phyloP scores from a whole-genome alignment of 2,888 invertebrate species.

The Drosophila testacea region DNA sequence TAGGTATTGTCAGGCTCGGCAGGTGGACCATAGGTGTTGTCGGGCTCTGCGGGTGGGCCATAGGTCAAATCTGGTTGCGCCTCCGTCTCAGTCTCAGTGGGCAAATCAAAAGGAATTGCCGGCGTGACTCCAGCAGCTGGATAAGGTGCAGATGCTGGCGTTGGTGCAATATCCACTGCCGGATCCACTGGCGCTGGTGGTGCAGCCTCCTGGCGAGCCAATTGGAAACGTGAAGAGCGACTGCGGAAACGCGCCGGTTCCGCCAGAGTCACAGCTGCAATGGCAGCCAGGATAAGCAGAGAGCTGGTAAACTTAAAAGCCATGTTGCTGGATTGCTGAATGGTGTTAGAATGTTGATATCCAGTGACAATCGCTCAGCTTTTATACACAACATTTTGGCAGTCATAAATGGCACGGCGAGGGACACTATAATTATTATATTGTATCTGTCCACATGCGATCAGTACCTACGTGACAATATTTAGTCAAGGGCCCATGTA shows the following conservation, averaged over 20 bases:
- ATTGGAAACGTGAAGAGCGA: constrained; percentile 63
- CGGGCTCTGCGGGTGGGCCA: constrained; percentile 55
- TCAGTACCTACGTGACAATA: constrained; percentile 69
- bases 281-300: constrained; percentile 59
- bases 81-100: constrained; percentile 75
- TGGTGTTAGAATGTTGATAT: constrained; percentile 69
- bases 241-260: constrained; percentile 65
- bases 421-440: constrained; percentile 63
- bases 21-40: constrained; percentile 62
- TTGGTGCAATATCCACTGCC: constrained; percentile 43
- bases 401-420: constrained; percentile 63
- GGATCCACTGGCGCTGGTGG: constrained; percentile 58
- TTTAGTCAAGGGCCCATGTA: constrained; percentile 70
- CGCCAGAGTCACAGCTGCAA: constrained; percentile 58
- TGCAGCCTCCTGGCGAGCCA: constrained; percentile 73
- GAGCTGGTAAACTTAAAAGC: constrained; percentile 66
- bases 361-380: constrained; percentile 26
- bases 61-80: constrained; percentile 75
- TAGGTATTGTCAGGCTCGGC: constrained; percentile 69
- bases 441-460: constrained; percentile 7
- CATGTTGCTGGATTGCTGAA: constrained; percentile 66
- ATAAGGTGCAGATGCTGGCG: constrained; percentile 69
- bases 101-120: constrained; percentile 75
- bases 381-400: constrained; percentile 63
- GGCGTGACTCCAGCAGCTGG: constrained; percentile 80